phyloP scores from a whole-genome alignment of 2,797 vertebrate genomes.

The Lophotriccus pileatus region DNA sequence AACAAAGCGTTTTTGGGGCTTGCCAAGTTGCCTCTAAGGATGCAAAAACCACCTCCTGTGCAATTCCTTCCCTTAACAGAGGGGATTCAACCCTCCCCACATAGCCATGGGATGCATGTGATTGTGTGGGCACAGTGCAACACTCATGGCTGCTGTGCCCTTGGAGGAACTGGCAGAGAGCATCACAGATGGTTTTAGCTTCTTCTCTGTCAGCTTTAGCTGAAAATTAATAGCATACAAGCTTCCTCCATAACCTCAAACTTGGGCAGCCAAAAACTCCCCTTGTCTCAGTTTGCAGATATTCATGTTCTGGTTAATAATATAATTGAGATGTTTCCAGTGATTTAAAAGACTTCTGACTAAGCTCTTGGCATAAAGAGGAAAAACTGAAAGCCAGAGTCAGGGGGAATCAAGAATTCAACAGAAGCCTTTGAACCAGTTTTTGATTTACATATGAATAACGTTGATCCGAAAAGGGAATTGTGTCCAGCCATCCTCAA shows the following conservation, averaged over 20 bases:
- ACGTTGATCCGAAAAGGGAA: not conserved
- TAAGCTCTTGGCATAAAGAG: constrained; percentile 37
- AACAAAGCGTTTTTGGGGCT: constrained; percentile 4
- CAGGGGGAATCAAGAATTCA: constrained; percentile 51
- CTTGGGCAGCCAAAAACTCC: not conserved
- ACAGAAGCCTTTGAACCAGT: constrained; percentile 47
- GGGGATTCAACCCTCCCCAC: not conserved
- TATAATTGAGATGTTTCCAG: constrained; percentile 55
- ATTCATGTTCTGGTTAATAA: not conserved
- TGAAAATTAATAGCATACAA: not conserved
- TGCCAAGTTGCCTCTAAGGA: constrained; percentile 8
- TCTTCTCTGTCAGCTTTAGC: not conserved
- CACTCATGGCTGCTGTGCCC: not conserved
- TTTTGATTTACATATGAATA: constrained; percentile 57
- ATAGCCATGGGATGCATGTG: not conserved
- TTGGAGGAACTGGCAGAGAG: not conserved
- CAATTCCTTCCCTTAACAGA: not conserved
- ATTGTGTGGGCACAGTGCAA: not conserved
- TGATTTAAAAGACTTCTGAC: constrained; percentile 46
- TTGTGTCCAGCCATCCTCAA: constrained; percentile 2
- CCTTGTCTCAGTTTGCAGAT: not conserved
- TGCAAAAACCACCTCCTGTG: not conserved
- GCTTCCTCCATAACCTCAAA: not conserved
- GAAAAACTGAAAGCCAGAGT: constrained; percentile 39
- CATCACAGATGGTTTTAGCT: not conserved